phyloP scores from a whole-genome alignment of 2,888 invertebrate genomes.

The Microctonus brassicae region DNA sequence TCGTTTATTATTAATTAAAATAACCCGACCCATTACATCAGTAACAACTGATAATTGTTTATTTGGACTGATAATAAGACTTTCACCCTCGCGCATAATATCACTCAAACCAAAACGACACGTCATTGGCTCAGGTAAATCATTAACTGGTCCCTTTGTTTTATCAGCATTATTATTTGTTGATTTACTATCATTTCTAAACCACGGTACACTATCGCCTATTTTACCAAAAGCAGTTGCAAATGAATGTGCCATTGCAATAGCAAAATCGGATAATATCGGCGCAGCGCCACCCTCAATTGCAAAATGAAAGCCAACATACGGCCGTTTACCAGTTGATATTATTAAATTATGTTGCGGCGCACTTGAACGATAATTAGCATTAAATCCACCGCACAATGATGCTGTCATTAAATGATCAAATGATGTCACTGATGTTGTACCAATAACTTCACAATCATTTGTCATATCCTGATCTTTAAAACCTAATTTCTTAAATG shows the following conservation, averaged over 20 bases:
- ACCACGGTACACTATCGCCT: conserved; percentile 74
- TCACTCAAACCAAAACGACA: conserved; percentile 88
- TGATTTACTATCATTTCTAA: conserved; percentile 71
- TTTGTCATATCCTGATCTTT: conserved; percentile 80
- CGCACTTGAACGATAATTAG: conserved; percentile 79
- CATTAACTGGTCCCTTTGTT: conserved; percentile 55
- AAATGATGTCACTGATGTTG: conserved; percentile 81
- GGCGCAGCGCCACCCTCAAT: conserved; percentile 89
- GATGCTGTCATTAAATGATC: conserved; percentile 89
- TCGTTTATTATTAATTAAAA: conserved; percentile 84
- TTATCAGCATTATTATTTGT: conserved; percentile 52
- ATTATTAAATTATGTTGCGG: conserved; percentile 83
- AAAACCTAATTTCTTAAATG: conserved; percentile 90
- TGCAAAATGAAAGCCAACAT: conserved; percentile 89
- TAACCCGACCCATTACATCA: conserved; percentile 90
- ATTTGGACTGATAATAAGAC: conserved; percentile 85
- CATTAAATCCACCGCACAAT: conserved; percentile 80
- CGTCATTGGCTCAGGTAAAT: conserved; percentile 79
- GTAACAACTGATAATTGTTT: conserved; percentile 83
- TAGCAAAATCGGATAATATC: conserved; percentile 90
- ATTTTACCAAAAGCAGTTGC: conserved; percentile 76
- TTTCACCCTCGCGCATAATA: conserved; percentile 80
- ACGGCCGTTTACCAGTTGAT: conserved; percentile 86
- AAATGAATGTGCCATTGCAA: conserved; percentile 90
- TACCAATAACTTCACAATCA: conserved; percentile 84